Conservation (phyloP, 1,140 invertebrate species). For the Neuroterus valhalla region DNA sequence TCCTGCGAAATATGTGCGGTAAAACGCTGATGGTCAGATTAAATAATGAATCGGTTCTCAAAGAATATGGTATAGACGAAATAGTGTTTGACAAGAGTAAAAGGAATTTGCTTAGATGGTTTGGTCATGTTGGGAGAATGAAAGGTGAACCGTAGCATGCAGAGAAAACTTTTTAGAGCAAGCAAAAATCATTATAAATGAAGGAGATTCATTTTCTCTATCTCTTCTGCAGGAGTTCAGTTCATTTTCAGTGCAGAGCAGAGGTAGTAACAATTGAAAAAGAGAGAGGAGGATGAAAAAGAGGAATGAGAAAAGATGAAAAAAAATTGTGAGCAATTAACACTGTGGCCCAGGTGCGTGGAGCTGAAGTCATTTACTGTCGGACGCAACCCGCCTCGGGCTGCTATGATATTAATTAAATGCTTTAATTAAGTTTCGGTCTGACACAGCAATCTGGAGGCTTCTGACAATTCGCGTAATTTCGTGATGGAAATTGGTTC, state of each 20-base stretch:
- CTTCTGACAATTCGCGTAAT: neutral
- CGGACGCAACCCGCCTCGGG: slow-evolving; percentile 10
- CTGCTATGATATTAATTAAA: slow-evolving; percentile 23
- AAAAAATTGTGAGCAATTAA: slow-evolving; percentile 67
- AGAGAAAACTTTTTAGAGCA: too few relatives aligned
- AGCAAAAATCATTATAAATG: too few relatives aligned
- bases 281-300: slow-evolving; percentile 27
- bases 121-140: too few relatives aligned
- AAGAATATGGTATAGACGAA: too few relatives aligned
- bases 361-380: slow-evolving; percentile 60
- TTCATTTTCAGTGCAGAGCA: slow-evolving; percentile 40
- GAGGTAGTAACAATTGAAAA: slow-evolving; percentile 40
- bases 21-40: too few relatives aligned
- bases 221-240: too few relatives aligned
- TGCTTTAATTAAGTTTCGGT: slow-evolving; percentile 27
- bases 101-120: too few relatives aligned
- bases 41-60: too few relatives aligned
- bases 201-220: too few relatives aligned
- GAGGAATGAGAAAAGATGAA: slow-evolving; percentile 36
- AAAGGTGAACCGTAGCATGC: too few relatives aligned
- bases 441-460: neutral
- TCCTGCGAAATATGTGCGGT: too few relatives aligned
- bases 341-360: slow-evolving; percentile 56
- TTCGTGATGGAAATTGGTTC: neutral
- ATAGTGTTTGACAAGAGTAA: too few relatives aligned